phyloP scores from a whole-genome alignment of 2,888 invertebrate genomes.

The Blastobasis adustella region DNA sequence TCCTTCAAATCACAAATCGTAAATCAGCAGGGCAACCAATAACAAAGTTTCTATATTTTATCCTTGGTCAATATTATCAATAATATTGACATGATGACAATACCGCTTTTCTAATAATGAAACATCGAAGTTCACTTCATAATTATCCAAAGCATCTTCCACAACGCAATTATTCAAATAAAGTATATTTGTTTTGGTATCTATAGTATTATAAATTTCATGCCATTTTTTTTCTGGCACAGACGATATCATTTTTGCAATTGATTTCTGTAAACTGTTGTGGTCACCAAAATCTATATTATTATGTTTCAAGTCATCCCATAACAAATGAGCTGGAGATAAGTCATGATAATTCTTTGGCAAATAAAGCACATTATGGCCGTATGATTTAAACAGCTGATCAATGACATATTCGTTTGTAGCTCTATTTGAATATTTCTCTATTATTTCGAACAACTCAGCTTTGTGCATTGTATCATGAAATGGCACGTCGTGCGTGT shows the following conservation, averaged over 20 bases:
- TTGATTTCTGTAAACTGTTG: not conserved
- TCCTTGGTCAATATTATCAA: no score
- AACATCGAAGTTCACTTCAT: slow-evolving; percentile 6
- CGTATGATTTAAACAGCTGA: slow-evolving; percentile 30
- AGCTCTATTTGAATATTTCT: slow-evolving; percentile 16
- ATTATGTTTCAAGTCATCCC: slow-evolving; percentile 22
- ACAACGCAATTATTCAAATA: not conserved
- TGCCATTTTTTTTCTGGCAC: slow-evolving; percentile 15
- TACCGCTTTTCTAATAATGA: not conserved
- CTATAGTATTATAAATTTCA: slow-evolving; percentile 16
- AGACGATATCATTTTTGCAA: not conserved
- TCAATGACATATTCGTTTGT: slow-evolving; percentile 22
- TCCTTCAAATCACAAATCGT: no score
- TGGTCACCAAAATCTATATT: no score
- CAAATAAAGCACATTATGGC: slow-evolving; percentile 36
- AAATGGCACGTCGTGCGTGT: slow-evolving; percentile 34
- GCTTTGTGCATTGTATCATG: slow-evolving; percentile 31
- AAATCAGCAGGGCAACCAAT: no score
- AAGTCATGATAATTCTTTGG: slow-evolving; percentile 32
- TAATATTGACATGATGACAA: no score
- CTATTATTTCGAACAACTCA: slow-evolving; percentile 35
- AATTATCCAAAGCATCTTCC: slow-evolving; percentile 17
- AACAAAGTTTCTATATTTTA: no score
- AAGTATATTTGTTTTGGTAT: slow-evolving; percentile 23
- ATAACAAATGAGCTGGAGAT: slow-evolving; percentile 32